Conservation (phyloP, 1,140 invertebrate genomes). For the Brachionus sp. region DNA sequence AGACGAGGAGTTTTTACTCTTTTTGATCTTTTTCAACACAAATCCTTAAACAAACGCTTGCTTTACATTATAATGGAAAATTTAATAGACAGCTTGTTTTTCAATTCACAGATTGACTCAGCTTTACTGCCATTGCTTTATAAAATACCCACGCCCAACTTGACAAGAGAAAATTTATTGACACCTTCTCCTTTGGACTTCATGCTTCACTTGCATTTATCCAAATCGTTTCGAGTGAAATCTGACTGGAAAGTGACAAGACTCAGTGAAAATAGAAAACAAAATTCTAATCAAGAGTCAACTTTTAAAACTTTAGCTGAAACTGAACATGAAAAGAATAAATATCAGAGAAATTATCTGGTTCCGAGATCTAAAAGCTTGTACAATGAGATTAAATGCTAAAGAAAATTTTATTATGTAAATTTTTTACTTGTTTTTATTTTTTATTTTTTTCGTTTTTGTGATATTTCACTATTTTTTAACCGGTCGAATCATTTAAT, state of each 20-base stretch:
- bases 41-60: conserved; percentile 77
- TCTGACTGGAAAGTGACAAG: background rate
- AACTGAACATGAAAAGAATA: background rate
- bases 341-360: background rate
- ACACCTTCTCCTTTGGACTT: background rate
- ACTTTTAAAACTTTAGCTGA: background rate
- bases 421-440: background rate
- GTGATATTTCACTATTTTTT: too few relatives aligned
- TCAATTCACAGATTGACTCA: background rate
- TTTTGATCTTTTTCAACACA: conserved; percentile 80
- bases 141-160: background rate
- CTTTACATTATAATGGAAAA: conserved; percentile 82
- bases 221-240: conserved; percentile 14
- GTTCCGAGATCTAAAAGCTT: conserved; percentile 19
- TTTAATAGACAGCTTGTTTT: conserved; percentile 70
- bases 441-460: too few relatives aligned
- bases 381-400: conserved; percentile 20
- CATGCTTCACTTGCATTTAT: conserved; percentile 23
- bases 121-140: background rate
- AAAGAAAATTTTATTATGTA: background rate
- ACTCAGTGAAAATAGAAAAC: background rate
- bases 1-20: conserved; percentile 78
- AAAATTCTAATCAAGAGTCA: background rate
- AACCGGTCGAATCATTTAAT: too few relatives aligned
- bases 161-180: background rate